phyloP scores from a whole-genome alignment of 2,113 vertebrate genomes.

The Hystrix brachyura region DNA sequence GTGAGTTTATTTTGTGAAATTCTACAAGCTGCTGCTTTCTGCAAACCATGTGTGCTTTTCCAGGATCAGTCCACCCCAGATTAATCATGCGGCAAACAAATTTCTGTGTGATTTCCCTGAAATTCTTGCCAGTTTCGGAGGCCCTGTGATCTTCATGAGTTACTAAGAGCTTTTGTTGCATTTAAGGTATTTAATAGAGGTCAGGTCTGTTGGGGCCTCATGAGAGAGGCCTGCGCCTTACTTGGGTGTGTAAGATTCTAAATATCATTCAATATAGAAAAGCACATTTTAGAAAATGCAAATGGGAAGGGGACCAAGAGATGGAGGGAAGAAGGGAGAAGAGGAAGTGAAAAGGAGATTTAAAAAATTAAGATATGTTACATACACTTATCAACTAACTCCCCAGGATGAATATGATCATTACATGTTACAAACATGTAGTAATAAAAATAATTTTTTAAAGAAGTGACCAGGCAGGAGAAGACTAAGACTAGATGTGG shows the following conservation, averaged over 20 bases:
- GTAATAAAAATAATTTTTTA: background rate
- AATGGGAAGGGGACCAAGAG: background rate
- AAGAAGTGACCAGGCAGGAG: background rate
- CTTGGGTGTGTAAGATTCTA: background rate
- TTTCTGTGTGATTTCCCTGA: slow-evolving; percentile 78
- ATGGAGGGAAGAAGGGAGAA: background rate
- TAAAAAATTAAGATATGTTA: background rate
- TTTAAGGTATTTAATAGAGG: background rate
- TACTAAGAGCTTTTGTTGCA: slow-evolving; percentile 1
- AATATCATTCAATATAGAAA: background rate
- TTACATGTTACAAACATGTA: background rate
- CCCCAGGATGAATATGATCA: background rate
- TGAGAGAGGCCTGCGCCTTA: background rate
- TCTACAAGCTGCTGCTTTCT: slow-evolving; percentile 41
- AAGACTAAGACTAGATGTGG: background rate
- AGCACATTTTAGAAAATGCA: background rate
- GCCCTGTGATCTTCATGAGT: background rate
- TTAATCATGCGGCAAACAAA: slow-evolving; percentile 70
- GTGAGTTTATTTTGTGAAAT: background rate
- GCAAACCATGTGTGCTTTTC: slow-evolving; percentile 59
- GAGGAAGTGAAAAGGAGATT: no score
- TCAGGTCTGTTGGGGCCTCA: background rate
- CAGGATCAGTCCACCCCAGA: slow-evolving; percentile 58
- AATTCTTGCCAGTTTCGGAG: slow-evolving; percentile 72
- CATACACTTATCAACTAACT: background rate